Conservation (phyloP, 2,888 invertebrate species). For the Eristalinus aeneus region DNA sequence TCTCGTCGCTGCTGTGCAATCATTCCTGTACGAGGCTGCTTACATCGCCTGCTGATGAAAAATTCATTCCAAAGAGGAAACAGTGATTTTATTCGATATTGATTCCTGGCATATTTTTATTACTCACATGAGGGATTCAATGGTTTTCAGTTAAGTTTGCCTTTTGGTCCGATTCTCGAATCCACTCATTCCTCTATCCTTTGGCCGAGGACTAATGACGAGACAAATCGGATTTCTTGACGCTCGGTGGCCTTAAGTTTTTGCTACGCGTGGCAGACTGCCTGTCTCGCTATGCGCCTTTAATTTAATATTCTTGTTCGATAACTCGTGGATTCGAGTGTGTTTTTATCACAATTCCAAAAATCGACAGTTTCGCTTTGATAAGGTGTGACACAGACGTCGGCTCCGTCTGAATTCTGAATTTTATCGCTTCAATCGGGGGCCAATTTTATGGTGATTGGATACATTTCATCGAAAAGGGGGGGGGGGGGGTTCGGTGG, state of each 20-base stretch:
- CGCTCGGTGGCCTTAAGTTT: too few species aligned
- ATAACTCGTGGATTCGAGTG: too few species aligned
- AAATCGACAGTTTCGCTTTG: background rate
- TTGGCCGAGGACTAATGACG: too few species aligned
- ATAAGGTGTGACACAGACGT: background rate
- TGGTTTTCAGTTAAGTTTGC: too few species aligned
- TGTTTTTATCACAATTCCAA: too few species aligned
- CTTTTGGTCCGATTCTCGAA: too few species aligned
- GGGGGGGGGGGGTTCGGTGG: background rate
- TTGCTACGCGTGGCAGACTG: too few species aligned
- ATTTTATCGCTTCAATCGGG: background rate
- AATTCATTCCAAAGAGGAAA: background rate
- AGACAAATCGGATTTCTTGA: too few species aligned
- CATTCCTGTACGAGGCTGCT: background rate
- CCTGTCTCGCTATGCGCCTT: too few species aligned
- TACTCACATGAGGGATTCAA: background rate
- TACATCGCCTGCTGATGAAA: background rate
- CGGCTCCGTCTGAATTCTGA: background rate
- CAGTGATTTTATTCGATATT: slow-evolving; percentile 5
- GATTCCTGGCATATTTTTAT: slow-evolving; percentile 16
- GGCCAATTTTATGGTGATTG: background rate
- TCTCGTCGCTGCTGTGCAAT: background rate
- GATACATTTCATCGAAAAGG: background rate
- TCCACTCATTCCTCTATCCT: background rate
- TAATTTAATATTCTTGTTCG: too few species aligned